These are phyloP conservation scores for Linyphia triangularis DNA, from an alignment of 2,888 invertebrate genomes.

Conservation along the genomic window DNA sequence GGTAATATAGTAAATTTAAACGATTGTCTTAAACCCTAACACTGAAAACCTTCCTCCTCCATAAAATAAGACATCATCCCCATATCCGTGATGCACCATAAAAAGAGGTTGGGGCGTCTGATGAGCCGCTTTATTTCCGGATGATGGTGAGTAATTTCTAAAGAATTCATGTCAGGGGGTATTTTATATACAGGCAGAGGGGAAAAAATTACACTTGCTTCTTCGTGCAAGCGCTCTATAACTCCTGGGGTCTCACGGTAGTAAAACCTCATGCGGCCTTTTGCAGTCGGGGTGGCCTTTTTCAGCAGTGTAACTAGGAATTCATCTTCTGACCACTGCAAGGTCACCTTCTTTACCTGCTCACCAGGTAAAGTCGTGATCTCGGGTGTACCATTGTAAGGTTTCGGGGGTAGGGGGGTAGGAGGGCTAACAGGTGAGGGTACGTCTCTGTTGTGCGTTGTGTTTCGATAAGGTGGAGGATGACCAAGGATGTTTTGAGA, in stretches of 20 bases:
- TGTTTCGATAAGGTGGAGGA: too few species aligned
- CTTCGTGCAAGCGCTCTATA: not conserved
- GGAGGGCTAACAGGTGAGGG: slow-evolving; percentile 5
- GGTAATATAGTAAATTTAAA: too few species aligned
- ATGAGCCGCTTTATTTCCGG: too few species aligned
- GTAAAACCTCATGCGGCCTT: slow-evolving; percentile 11
- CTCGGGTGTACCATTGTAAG: slow-evolving; percentile 31
- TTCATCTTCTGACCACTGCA: slow-evolving; percentile 41
- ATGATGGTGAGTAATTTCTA: not conserved
- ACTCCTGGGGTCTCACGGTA: not conserved
- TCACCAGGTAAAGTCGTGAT: slow-evolving; percentile 61
- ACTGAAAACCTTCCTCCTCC: too few species aligned
- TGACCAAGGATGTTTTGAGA: too few species aligned
- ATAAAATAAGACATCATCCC: too few species aligned
- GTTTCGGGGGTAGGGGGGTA: slow-evolving; percentile 28
- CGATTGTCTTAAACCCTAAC: too few species aligned
- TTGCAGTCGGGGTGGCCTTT: slow-evolving; percentile 21
- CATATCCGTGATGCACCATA: too few species aligned
- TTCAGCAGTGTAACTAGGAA: not conserved
- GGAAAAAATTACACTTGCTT: not conserved
- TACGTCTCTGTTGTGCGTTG: too few species aligned
- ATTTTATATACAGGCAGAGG: not conserved
- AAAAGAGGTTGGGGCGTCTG: too few species aligned
- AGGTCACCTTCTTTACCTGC: slow-evolving; percentile 60
- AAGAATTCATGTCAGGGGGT: not conserved